Evolutionary conservation across 2,888 invertebrate species (phyloP).

Genomic region (Tipula vernalis): DNA sequence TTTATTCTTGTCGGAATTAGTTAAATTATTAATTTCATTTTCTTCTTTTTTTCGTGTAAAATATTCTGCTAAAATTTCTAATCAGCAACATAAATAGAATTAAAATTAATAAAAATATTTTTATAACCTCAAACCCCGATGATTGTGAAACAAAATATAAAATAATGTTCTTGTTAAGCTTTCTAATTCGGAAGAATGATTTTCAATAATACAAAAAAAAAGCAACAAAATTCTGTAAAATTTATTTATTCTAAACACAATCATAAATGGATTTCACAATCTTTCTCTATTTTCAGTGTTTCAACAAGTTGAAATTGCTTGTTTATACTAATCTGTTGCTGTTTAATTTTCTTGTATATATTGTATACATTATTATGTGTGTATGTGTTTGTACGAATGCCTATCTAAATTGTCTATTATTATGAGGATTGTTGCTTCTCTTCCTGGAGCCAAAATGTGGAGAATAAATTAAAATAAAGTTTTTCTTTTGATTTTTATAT

Average conservation of each 20-base stretch:
- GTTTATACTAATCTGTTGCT: background rate
- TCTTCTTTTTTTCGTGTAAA: background rate
- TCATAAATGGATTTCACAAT: background rate
- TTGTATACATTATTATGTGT: background rate
- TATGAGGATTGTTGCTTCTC: background rate
- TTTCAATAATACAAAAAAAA: background rate
- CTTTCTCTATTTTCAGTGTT: background rate
- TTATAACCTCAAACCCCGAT: background rate
- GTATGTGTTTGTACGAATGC: background rate
- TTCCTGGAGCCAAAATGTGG: background rate
- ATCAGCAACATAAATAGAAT: background rate
- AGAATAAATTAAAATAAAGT: background rate
- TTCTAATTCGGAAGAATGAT: background rate
- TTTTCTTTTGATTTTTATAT: background rate
- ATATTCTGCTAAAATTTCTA: background rate
- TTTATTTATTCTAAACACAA: background rate
- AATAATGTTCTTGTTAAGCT: background rate
- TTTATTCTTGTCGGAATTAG: background rate
- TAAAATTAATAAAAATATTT: background rate
- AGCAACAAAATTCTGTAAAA: background rate
- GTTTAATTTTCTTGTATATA: background rate
- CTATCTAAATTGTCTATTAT: background rate
- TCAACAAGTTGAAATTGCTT: background rate
- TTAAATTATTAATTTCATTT: background rate
- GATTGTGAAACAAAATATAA: background rate